Evolutionary conservation across 2,888 invertebrate species (phyloP), one percentile per base, ranked within the genome.

Genomic region (Diogma glabrata): DNA sequence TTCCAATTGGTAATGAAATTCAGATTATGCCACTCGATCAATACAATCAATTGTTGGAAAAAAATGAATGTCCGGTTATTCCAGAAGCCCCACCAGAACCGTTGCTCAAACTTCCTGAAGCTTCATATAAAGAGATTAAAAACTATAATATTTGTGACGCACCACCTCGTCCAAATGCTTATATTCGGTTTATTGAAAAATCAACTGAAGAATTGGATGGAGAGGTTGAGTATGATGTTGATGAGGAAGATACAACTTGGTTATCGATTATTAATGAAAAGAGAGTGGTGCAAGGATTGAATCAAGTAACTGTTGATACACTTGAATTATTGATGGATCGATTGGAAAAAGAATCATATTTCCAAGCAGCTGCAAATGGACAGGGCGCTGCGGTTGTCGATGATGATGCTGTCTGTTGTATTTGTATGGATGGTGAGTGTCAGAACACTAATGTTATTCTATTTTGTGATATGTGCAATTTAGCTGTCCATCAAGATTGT

Each of bases 381-480:
- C 81, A 77, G 65, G 79, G 67, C 51, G 79, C 85, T 16, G 84
- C 87, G 1, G 86, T 91, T 1, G 89, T 90, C 6, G 96, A 96
- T 61, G 96, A 96, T 63, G 96, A 97, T 72, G 97, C 97, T 0
- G 95, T 97, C 1, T 99, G 99, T 66, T 95, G 94, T 64, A 96
- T 99, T 59, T 99, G 99, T 66, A 88, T 92, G 82, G 97, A 99
- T 62, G 97, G 96, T 2, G 97, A 97, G 67, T 97, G 96, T 67
- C 92, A 96, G 69, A 97, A 97, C 70, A 92, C 92, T 49, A 99
- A 99, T 69, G 96, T 95, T 45, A 99, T 99, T 59, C 75, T 99
- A 49, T 99, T 99, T 73, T 99, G 99, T 73, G 99, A 99, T 73
- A 95, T 97, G 94, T 99, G 99, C 71, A 97, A 99, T 72, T 74